Evolutionary conservation across 2,888 invertebrate genomes (phyloP).

Genomic region (Platycheirus albimanus): DNA sequence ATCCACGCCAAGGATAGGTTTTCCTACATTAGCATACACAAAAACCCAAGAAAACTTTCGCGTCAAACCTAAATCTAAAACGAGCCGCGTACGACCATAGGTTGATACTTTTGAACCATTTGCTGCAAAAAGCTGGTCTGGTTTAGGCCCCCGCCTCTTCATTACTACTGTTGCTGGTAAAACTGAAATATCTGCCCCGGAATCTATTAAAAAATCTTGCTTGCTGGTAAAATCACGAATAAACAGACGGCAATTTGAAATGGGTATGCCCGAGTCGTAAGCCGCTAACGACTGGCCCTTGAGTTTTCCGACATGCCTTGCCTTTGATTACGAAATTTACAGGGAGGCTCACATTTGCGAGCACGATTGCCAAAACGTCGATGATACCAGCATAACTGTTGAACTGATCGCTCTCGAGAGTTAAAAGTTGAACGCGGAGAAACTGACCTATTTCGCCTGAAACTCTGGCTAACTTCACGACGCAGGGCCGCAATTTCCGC

Average conservation of each 20-base stretch:
- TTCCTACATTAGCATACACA: no score
- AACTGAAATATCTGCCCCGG: no score
- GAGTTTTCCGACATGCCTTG: background rate
- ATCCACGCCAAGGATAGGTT: no score
- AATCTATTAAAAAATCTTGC: no score
- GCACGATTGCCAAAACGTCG: background rate
- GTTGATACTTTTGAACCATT: background rate
- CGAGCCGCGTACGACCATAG: no score
- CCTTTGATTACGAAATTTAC: background rate
- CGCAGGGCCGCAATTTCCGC: background rate
- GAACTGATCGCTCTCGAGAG: background rate
- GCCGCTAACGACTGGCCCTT: constrained; percentile 19
- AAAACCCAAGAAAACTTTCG: no score
- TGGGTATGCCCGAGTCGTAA: background rate
- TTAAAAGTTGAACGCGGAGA: background rate
- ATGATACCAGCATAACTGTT: constrained; percentile 8
- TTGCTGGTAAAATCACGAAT: background rate
- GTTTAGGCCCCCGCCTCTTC: background rate
- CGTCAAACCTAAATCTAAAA: no score
- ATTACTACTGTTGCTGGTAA: background rate
- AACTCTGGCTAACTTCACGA: background rate
- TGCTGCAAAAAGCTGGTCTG: background rate
- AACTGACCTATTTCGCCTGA: background rate
- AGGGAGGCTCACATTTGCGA: background rate
- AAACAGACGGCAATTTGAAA: constrained; percentile 11